Evolutionary conservation across 2,888 invertebrate species (phyloP).

Genomic region (Leucophenga maculata): DNA sequence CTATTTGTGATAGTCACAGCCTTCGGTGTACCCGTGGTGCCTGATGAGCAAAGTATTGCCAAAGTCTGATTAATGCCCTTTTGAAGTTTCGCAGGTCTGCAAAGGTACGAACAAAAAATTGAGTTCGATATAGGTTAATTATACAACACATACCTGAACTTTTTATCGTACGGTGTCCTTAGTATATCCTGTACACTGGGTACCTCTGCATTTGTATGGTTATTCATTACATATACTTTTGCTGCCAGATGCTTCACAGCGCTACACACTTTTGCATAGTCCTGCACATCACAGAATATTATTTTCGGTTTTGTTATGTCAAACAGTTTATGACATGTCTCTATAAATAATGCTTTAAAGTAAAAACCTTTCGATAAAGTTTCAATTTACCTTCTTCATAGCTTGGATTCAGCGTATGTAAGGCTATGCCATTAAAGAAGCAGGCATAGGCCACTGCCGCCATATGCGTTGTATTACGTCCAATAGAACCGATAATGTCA

Average conservation of each 20-base stretch:
- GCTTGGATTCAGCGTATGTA: conserved; percentile 55
- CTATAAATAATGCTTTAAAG: conserved; percentile 14
- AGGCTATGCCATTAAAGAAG: conserved; percentile 59
- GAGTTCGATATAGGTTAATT: not conserved
- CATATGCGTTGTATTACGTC: conserved; percentile 55
- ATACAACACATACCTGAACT: not conserved
- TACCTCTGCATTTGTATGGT: conserved; percentile 30
- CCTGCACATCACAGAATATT: conserved; percentile 57
- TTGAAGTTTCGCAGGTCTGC: conserved; percentile 37
- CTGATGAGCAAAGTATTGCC: conserved; percentile 67
- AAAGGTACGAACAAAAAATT: not conserved
- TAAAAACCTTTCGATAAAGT: not conserved
- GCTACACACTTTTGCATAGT: conserved; percentile 48
- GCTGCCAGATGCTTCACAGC: conserved; percentile 37
- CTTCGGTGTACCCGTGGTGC: conserved; percentile 68
- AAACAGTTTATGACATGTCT: conserved; percentile 49
- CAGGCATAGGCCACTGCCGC: conserved; percentile 58
- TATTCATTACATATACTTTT: conserved; percentile 41
- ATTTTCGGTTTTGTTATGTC: conserved; percentile 54
- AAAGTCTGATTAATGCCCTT: conserved; percentile 48
- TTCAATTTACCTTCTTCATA: conserved; percentile 39
- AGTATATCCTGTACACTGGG: conserved; percentile 42
- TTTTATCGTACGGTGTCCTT: conserved; percentile 26
- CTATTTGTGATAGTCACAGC: conserved; percentile 61
- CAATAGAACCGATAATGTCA: conserved; percentile 57